Evolutionary conservation across 1,140 invertebrate species (phyloP).

Genomic region (Sminthurinus signatus): DNA sequence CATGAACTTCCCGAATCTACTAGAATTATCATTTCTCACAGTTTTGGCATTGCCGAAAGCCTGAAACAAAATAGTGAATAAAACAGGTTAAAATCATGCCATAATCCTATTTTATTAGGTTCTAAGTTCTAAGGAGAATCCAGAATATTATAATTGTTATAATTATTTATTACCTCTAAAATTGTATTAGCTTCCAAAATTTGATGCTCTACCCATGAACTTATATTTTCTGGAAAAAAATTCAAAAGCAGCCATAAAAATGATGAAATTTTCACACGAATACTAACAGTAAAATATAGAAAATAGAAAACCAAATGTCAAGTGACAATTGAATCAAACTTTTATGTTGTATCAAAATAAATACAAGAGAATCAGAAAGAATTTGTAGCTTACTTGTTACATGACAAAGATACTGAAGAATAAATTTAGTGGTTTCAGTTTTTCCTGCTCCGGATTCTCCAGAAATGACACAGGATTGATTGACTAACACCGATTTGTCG

Average conservation of each 20-base stretch:
- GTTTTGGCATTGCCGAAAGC: constrained; percentile 88
- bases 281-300: no score
- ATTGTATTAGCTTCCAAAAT: constrained; percentile 91
- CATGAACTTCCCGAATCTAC: constrained; percentile 95
- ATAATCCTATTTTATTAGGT: no score
- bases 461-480: constrained; percentile 33
- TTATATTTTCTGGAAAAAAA: no score
- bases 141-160: neutral
- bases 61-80: neutral
- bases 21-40: constrained; percentile 94
- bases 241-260: no score
- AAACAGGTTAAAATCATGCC: no score
- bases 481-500: constrained; percentile 26
- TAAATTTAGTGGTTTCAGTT: constrained; percentile 93
- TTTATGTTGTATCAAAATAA: no score
- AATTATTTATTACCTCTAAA: constrained; percentile 80
- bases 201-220: constrained; percentile 88
- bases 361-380: no score
- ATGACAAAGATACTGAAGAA: constrained; percentile 88
- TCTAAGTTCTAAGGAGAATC: no score
- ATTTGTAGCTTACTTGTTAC: no score
- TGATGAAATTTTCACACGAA: no score
- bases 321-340: no score
- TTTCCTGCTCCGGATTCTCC: constrained; percentile 93
- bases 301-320: no score